These are phyloP conservation scores for Mamestra configurata DNA, from an alignment of 1,140 invertebrate species.

Conservation along the genomic window DNA sequence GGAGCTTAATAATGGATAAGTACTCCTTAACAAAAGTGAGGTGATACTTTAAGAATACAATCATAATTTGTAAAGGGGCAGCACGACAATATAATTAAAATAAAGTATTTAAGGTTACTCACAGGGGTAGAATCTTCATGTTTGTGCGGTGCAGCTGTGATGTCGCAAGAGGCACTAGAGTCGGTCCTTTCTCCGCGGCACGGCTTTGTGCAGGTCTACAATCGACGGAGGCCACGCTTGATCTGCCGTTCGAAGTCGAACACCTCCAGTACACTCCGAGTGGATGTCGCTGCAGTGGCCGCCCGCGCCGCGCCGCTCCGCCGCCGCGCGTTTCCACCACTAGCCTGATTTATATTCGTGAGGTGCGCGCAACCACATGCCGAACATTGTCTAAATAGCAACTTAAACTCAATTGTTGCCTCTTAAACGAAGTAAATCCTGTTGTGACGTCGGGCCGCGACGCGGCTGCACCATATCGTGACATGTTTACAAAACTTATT, in stretches of 20 bases:
- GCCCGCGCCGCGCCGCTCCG: slow-evolving; percentile 55
- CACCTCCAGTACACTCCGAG: slow-evolving; percentile 72
- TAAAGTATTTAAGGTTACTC: slow-evolving; percentile 64
- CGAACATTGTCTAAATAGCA: slow-evolving; percentile 68
- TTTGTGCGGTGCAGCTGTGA: slow-evolving; percentile 61
- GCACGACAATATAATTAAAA: slow-evolving; percentile 29
- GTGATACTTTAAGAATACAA: neutral
- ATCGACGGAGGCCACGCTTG: slow-evolving; percentile 79
- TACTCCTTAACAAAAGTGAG: slow-evolving; percentile 4
- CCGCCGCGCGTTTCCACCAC: slow-evolving; percentile 58
- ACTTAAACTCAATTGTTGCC: slow-evolving; percentile 61
- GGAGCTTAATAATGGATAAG: slow-evolving; percentile 37
- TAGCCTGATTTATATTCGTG: slow-evolving; percentile 75
- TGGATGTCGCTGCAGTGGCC: slow-evolving; percentile 62
- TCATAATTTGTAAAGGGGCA: neutral
- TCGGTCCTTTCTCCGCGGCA: slow-evolving; percentile 75
- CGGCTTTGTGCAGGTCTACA: slow-evolving; percentile 76
- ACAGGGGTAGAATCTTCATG: slow-evolving; percentile 82
- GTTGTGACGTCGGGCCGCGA: slow-evolving; percentile 59
- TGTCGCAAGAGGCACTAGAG: slow-evolving; percentile 69
- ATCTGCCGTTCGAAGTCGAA: slow-evolving; percentile 73
- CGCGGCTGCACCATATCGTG: slow-evolving; percentile 41
- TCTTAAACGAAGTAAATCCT: slow-evolving; percentile 66
- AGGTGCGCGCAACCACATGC: slow-evolving; percentile 66
- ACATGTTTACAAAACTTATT: slow-evolving; percentile 38